Conservation (phyloP, 2,888 invertebrate genomes). For the Artemia sinica region DNA sequence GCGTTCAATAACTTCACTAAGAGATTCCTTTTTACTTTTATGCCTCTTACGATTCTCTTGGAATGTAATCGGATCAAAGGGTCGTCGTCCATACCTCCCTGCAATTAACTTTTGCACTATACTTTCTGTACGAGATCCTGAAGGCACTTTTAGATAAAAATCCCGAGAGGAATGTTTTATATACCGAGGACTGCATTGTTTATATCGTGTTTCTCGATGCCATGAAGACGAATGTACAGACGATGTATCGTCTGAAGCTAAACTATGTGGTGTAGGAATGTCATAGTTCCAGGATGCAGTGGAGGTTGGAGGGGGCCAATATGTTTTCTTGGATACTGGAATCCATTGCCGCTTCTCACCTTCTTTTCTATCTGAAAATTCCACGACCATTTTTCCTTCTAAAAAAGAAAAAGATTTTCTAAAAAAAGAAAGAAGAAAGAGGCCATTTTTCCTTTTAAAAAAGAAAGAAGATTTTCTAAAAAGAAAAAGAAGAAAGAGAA, state of each 20-base stretch:
- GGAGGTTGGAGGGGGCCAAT: slow-evolving; percentile 44
- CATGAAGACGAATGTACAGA: slow-evolving; percentile 21
- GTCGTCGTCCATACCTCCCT: background rate
- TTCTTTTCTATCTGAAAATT: slow-evolving; percentile 48
- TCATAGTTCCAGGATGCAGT: slow-evolving; percentile 12
- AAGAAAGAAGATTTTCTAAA: too few species aligned
- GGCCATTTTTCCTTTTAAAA: too few species aligned
- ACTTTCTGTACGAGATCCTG: background rate
- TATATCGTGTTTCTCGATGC: slow-evolving; percentile 22
- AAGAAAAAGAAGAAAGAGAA: too few species aligned
- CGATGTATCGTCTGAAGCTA: slow-evolving; percentile 20
- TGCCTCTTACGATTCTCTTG: background rate
- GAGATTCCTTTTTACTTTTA: background rate
- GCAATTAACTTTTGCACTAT: background rate
- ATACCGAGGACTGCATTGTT: slow-evolving; percentile 18
- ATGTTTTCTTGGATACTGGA: slow-evolving; percentile 69
- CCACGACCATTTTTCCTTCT: slow-evolving; percentile 82
- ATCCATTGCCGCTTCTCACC: slow-evolving; percentile 71
- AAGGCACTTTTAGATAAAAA: slow-evolving; percentile 15
- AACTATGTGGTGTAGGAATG: slow-evolving; percentile 14
- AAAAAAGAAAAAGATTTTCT: too few species aligned
- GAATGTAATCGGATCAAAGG: slow-evolving; percentile 9
- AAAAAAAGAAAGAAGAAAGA: too few species aligned
- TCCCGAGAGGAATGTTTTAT: slow-evolving; percentile 5
- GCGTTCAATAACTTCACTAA: background rate